Evolutionary conservation across 2,113 vertebrate genomes (phyloP), one percentile per base, ranked within the genome.

Genomic region (Ophiodon elongatus): DNA sequence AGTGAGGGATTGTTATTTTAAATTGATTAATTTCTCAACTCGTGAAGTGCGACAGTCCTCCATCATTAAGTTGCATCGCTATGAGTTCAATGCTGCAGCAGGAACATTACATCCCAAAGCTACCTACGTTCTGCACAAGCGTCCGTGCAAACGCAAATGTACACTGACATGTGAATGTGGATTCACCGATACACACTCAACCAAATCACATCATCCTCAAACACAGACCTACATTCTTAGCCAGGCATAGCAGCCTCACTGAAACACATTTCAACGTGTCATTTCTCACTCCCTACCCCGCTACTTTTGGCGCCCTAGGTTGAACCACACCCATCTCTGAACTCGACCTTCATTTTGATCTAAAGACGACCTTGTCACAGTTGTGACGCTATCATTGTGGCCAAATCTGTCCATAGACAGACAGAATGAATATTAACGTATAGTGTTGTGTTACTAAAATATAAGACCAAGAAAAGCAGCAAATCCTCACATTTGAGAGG

Each of bases 151-250:
- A 77, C 56, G 21, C 68, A 76, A 27, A 72, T 29, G 31, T 52
- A 79, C 10, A 4, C 9, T 17, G 45, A 64, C 43, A 62, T 75
- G 25, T 11, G 14, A 35, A 72, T 15, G 39, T 43, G 71, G 57
- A 41, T 41, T 63, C 67, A 63, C 33, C n/a, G 35, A 27, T 41
- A 52, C 65, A 66, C 62, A 64, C 29, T 39, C 50, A 21, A n/a
- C 19, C n/a, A 64, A 57, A 73, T 17, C 15, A 29, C 79, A 64
- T 35, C 31, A 37, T 4, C 17, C 39, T 47, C 23, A 59, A 65
- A 75, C 54, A 66, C 84, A 90, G 25, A 69, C 76, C 35, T 50
- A 14, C 76, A 60, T 67, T 52, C 41, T 35, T 59, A 23, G 25
- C 27, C 52, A 59, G 39, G 31, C 60, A 33, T 0, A 2, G 62